These are phyloP conservation scores for Athrips mouffetella DNA, from an alignment of 2,888 invertebrate species.

Conservation along the genomic window DNA sequence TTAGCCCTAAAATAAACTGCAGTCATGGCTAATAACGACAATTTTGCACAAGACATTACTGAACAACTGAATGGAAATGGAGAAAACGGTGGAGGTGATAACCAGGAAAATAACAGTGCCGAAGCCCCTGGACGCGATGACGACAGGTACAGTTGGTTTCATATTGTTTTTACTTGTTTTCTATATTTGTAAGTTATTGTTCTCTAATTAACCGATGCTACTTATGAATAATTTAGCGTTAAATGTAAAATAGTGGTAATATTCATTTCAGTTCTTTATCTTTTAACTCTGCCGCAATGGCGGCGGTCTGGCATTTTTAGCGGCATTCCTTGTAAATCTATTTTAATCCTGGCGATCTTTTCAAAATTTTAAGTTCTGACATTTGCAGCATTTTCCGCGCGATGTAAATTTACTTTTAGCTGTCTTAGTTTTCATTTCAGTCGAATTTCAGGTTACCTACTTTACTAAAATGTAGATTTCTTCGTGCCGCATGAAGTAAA, in stretches of 20 bases:
- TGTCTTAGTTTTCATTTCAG: constrained; percentile 70
- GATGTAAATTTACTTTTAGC: constrained; percentile 47
- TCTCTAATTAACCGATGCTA: background rate
- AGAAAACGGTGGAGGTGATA: constrained; percentile 83
- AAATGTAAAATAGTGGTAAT: constrained; percentile 29
- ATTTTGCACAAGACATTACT: constrained; percentile 87
- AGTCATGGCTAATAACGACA: constrained; percentile 86
- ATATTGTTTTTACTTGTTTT: constrained; percentile 10
- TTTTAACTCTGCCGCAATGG: constrained; percentile 59
- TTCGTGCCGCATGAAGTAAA: constrained; percentile 72
- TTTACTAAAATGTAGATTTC: constrained; percentile 51
- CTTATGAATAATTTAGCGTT: constrained; percentile 8
- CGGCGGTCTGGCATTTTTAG: constrained; percentile 67
- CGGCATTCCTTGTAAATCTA: constrained; percentile 55
- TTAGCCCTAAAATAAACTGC: constrained; percentile 76
- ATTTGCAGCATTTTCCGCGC: constrained; percentile 59
- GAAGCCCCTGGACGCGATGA: constrained; percentile 89
- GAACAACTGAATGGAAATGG: constrained; percentile 81
- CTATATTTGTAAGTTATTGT: background rate
- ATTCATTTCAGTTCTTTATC: constrained; percentile 47
- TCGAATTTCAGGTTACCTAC: constrained; percentile 54
- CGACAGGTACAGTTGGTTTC: constrained; percentile 81
- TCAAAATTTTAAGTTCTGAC: constrained; percentile 66
- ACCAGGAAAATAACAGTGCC: constrained; percentile 84
- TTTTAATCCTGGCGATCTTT: constrained; percentile 61